Conservation (phyloP, 2,797 vertebrate species). For the Urocyon cinereoargenteus region DNA sequence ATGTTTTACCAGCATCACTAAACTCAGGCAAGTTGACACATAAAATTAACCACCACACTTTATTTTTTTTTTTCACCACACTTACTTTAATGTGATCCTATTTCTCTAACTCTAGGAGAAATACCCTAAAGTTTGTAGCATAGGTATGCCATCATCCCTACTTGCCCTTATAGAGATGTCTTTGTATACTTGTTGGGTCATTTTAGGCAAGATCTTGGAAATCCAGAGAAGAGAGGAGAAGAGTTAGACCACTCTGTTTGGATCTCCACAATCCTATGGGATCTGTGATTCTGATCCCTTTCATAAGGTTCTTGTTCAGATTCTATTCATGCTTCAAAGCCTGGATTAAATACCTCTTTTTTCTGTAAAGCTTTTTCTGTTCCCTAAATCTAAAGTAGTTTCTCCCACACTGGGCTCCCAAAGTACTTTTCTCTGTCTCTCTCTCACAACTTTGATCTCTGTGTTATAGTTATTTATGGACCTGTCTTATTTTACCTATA, state of each 20-base stretch:
- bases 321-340: conserved; percentile 15
- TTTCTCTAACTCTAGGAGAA: background rate
- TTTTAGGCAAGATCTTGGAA: background rate
- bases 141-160: background rate
- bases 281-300: background rate
- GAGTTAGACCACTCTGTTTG: background rate
- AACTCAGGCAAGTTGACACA: background rate
- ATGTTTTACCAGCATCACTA: background rate
- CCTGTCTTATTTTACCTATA: conserved; percentile 22
- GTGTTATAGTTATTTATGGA: conserved; percentile 57
- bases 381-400: conserved; percentile 14
- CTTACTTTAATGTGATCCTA: background rate
- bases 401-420: conserved; percentile 9
- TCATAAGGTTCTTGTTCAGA: conserved; percentile 2
- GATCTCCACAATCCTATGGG: background rate
- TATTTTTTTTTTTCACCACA: background rate
- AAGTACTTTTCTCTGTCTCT: background rate
- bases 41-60: background rate
- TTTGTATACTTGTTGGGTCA: background rate
- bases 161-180: background rate
- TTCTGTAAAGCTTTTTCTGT: conserved; percentile 1
- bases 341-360: background rate
- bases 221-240: background rate
- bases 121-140: background rate
- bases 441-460: conserved; percentile 50